phyloP scores from a whole-genome alignment of 2,113 vertebrate species.

The Petromus typicus region DNA sequence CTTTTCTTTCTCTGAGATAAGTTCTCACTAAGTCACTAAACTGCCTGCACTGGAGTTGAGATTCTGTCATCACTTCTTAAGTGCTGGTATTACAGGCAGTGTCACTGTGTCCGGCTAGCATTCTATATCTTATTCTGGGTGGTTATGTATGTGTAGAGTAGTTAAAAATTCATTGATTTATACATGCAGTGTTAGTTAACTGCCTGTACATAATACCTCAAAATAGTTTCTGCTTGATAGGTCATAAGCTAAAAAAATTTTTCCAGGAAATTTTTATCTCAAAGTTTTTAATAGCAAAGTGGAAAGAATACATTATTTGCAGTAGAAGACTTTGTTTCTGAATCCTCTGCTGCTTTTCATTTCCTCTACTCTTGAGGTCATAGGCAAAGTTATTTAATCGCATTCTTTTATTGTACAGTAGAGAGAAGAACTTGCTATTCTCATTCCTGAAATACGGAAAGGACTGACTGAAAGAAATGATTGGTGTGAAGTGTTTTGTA shows the following conservation, averaged over 20 bases:
- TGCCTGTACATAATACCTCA: neutral
- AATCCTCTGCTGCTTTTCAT: neutral
- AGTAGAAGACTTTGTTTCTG: neutral
- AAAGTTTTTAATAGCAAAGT: neutral
- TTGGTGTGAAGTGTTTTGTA: neutral
- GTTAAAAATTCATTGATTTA: neutral
- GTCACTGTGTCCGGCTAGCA: neutral
- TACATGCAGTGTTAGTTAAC: neutral
- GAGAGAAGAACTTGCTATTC: neutral
- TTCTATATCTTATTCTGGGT: neutral
- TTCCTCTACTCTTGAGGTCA: neutral
- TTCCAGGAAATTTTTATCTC: neutral
- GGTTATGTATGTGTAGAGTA: neutral
- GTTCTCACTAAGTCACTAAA: neutral
- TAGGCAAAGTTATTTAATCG: neutral
- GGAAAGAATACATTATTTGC: neutral
- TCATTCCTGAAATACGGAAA: neutral
- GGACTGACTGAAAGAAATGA: conserved; percentile 32
- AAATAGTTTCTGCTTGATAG: neutral
- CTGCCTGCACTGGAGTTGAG: neutral
- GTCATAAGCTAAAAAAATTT: neutral
- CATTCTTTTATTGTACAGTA: neutral
- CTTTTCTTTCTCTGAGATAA: neutral
- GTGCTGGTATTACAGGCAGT: neutral
- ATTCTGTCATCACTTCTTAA: neutral